Evolutionary conservation across 2,113 vertebrate species (phyloP), one percentile per base, ranked within the genome.

Genomic region (Ceuthmochares aereus): DNA sequence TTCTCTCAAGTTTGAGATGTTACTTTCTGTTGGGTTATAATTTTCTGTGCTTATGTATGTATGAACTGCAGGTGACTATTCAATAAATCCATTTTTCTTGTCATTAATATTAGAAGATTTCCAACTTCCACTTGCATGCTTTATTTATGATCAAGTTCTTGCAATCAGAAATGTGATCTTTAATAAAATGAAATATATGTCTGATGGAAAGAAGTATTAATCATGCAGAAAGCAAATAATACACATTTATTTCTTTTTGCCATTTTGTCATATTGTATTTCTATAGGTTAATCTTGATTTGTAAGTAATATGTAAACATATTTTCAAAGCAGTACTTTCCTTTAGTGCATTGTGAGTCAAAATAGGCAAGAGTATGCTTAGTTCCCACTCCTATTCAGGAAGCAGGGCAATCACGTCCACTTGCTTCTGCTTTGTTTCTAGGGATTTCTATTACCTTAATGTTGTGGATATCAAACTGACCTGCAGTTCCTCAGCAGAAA

Each of bases 101-200:
- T 96, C 95, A 96, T 95, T 94, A 93, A 93, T 96, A 94, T 90
- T 94, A 95, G 84, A 94, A 92, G 90, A 94, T 93, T 94, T 96
- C 69, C 64, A 94, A 52, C 93, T 93, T 97, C 72, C 79, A 93
- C 85, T 75, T 94, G 72, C 76, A 94, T 96, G 88, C 72, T 90
- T 95, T 96, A 94, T 96, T 96, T 96, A 93, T 95, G 95, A 96
- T 95, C 85, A 96, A 93, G 85, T 96, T 94, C 83, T 96, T 93
- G 95, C 92, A 95, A 96, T 96, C 92, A 96, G 93, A 95, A 95
- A 92, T 96, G 85, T 93, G 96, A 95, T 95, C 95, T 97, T 97
- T 95, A 97, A 96, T 96, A 96, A 96, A 95, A 96, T 90, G 88
- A 92, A 96, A 92, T 94, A 73, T 95, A 93, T 93, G 52, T 92